Base-by-base conservation (phyloP, 2,888 invertebrate species). In the Boloria selene region DNA sequence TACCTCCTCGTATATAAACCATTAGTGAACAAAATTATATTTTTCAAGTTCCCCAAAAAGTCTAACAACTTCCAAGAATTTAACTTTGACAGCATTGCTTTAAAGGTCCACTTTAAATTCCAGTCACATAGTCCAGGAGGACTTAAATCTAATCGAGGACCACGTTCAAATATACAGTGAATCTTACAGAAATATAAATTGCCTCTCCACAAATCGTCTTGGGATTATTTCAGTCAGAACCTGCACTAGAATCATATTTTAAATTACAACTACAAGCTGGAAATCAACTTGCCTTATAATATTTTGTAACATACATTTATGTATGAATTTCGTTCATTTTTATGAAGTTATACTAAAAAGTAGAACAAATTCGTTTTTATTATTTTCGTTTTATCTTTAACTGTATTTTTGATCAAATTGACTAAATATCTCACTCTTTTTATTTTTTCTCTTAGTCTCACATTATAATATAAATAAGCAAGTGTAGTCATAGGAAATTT, bases 121-220 rank as follows among this genome's bases (percentile, higher is more conserved):
- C 14, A 22, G 10, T 54, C 50, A 38, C 50, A 50, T 17, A 60
- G 47, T 14, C 60, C 49, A 54, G 42, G 60, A 65, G 54, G 22
- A 60, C 42, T 54, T 49, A 53, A 65, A 65, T 58, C 50, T 59
- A 59, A 59, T 50, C 10, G 50, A 16, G 17, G 38, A 49, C 49
- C 38, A 50, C 59, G 50, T 59, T 50, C 17, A 55, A 65, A 65
- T 56, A 61, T 61, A 53, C 50, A 55, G 54, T 42, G 22, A 53
- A 60, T 26, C 26, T 51, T 14, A 18, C 13, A 42, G 52, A 62
- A 62, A 62, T 62, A 65, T 68, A 68, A 68, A 68, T 69, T 69
- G 66, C 49, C 51, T 38, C 61, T 47, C 44, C 44, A 53, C 18
- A 52, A 53, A 67, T 59, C 51, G 64, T 55, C 64, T 58, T 18